Evolutionary conservation across 2,113 vertebrate species (phyloP), one percentile per base, ranked within the genome.

Genomic region (Grammomys surdaster): DNA sequence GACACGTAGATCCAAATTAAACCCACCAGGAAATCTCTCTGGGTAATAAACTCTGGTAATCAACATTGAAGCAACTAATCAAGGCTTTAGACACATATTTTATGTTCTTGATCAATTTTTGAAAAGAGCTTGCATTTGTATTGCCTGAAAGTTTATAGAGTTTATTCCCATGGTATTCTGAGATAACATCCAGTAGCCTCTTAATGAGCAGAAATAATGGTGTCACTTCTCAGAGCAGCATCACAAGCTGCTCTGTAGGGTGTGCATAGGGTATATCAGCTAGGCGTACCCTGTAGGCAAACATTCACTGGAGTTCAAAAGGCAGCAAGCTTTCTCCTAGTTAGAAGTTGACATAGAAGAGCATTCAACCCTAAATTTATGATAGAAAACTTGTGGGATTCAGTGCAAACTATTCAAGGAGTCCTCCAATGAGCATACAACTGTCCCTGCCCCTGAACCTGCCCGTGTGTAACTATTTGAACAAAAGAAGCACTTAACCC

Each of bases 1-100:
- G 93, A 95, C 93, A 92, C 36, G 0, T 69, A 86, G 54, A 93
- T 73, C 36, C 46, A 94, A 82, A 88, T 94, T 92, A 67, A 95
- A 91, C 91, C 86, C 75, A 89, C 46, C 43, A 95, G 22, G 17
- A 96, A 88, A 87, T 88, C n/a, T 94, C 43, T 88, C 14, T 90
- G 20, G 65, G 65, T 93, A 86, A 91, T 91, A 93, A 94, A 90
- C 20, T 76, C 78, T 63, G 89, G 82, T 65, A 73, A 88, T 56
- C 51, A 80, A 33, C 54, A 97, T 91, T 93, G 24, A 94, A 97
- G 85, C 77, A 95, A 84, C 16, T 65, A 46, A 95, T 86, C 40
- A 67, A 77, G 90, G 56, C 63, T 77, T 88, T 73, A 93, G 28
- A 73, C 22, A 46, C 12, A 81, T 36, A 87, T 89, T 93, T 92